phyloP scores from a whole-genome alignment of 2,113 vertebrate genomes.

The Oplegnathus fasciatus region DNA sequence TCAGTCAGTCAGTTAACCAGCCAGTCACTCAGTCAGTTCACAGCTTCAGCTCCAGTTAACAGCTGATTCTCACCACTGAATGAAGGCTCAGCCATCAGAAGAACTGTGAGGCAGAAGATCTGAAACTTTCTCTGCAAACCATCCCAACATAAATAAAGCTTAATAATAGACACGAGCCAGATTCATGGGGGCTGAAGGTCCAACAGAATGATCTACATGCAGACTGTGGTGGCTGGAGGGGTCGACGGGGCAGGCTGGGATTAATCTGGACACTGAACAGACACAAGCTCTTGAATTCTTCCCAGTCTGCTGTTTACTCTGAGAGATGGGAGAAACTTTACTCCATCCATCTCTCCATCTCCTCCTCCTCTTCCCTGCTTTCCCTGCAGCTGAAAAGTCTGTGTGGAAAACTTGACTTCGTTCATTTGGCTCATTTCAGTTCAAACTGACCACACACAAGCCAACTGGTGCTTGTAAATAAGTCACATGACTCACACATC shows the following conservation, averaged over 20 bases:
- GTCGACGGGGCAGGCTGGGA: slow-evolving; percentile 33
- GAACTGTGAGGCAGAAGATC: background rate
- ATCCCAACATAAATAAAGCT: background rate
- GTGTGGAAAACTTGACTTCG: background rate
- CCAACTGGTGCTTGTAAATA: background rate
- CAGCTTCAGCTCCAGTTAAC: background rate
- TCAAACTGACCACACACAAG: background rate
- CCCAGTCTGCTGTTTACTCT: slow-evolving; percentile 37
- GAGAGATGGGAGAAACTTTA: slow-evolving; percentile 31
- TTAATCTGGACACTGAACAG: slow-evolving; percentile 52
- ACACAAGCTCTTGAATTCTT: slow-evolving; percentile 18
- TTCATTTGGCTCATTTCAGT: background rate
- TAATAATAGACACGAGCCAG: background rate
- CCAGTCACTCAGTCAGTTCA: background rate
- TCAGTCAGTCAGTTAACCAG: too few relatives aligned
- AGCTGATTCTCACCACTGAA: background rate
- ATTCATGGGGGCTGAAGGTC: background rate
- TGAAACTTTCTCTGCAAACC: background rate
- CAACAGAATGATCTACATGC: background rate
- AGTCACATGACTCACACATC: background rate
- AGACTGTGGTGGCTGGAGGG: slow-evolving; percentile 5
- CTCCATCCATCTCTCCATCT: slow-evolving; percentile 9
- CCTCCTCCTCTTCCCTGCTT: background rate
- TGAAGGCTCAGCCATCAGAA: background rate
- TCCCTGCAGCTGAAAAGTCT: background rate